A percentile compares a stretch with the other conserved stretches of the same genome.
Evolutionary conservation across 2,797 vertebrate species (phyloP).

Genomic region (Buceros bicornis): DNA sequence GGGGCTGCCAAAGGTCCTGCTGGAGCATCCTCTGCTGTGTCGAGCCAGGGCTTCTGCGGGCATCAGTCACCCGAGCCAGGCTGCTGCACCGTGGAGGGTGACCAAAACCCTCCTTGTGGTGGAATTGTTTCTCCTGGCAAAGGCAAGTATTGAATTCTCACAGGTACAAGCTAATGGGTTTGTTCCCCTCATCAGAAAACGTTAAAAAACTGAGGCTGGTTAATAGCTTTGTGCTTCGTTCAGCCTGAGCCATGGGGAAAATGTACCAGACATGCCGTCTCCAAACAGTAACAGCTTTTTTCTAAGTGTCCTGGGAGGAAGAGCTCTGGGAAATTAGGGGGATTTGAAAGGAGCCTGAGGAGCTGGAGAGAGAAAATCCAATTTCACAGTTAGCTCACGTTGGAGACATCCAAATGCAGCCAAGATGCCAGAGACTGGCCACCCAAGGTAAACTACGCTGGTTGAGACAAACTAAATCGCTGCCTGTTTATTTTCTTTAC

Average conservation of each 20-base stretch:
- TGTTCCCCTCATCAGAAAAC: neutral
- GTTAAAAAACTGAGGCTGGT: neutral
- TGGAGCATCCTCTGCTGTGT: fast-evolving
- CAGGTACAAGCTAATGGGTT: neutral
- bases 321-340: neutral
- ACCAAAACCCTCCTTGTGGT: neutral
- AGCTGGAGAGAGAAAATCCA: neutral
- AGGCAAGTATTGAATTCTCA: neutral
- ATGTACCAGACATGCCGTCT: fast-evolving
- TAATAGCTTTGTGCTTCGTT: neutral
- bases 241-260: neutral
- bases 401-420: neutral
- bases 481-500: neutral
- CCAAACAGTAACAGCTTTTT: neutral
- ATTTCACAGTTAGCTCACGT: neutral
- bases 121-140: neutral
- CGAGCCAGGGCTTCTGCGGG: fast-evolving
- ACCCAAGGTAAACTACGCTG: neutral
- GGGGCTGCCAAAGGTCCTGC: neutral
- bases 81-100: neutral
- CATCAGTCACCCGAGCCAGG: fast-evolving
- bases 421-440: fast-evolving
- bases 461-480: neutral
- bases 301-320: neutral
- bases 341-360: neutral